A percentile compares a stretch with the other conserved stretches of the same genome.
phyloP scores from a whole-genome alignment of 2,797 vertebrate genomes.

The Ctenosaura bakeri region DNA sequence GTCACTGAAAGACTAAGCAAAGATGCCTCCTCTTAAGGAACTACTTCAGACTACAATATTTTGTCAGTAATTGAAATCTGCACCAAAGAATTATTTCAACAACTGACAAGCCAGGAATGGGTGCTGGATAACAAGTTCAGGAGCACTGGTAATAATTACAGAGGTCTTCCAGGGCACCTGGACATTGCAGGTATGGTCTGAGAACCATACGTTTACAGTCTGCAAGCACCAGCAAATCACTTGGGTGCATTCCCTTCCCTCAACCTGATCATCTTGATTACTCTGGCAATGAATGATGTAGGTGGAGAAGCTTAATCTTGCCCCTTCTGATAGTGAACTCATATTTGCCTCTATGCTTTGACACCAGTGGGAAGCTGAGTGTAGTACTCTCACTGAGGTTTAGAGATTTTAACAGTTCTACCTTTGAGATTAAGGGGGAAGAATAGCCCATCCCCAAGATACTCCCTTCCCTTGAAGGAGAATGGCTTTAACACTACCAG shows the following conservation, averaged over 20 bases:
- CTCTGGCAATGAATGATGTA: not conserved
- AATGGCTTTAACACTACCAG: not conserved
- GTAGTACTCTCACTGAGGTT: not conserved
- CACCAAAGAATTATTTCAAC: not conserved
- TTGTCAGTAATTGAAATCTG: not conserved
- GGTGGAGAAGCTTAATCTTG: not conserved
- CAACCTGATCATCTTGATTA: not conserved
- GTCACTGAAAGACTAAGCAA: not conserved
- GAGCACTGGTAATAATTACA: not conserved
- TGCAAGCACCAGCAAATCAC: too few species aligned
- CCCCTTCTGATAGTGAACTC: not conserved
- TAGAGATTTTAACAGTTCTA: not conserved
- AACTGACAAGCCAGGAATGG: not conserved
- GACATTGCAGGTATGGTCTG: not conserved
- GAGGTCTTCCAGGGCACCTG: not conserved
- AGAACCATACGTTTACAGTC: not conserved
- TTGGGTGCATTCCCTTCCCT: not conserved
- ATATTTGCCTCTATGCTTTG: not conserved
- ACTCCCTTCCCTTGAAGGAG: too few species aligned
- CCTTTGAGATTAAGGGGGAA: not conserved
- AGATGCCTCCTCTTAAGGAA: not conserved
- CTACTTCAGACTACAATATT: too few species aligned
- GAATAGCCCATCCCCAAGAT: too few species aligned
- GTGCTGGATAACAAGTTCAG: not conserved
- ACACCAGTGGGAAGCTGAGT: not conserved